Conservation (phyloP, 2,888 invertebrate species). For the Meghimatium bilineatum region DNA sequence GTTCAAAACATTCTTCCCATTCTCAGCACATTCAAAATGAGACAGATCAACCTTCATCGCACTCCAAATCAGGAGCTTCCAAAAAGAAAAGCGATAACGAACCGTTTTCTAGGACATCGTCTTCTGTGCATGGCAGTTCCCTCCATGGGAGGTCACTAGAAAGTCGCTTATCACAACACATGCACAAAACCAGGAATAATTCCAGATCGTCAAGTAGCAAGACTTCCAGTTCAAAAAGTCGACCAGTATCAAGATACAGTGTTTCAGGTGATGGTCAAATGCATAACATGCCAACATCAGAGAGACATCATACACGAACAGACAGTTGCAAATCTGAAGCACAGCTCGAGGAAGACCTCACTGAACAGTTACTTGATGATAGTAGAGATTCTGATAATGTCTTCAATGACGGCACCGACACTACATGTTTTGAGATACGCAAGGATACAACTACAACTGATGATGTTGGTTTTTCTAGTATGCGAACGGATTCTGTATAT, state of each 20-base stretch:
- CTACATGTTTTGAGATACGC: conserved; percentile 7
- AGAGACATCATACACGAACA: not conserved
- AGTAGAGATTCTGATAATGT: conserved; percentile 35
- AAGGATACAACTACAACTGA: conserved; percentile 39
- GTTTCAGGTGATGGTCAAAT: conserved; percentile 5
- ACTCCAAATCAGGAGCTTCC: not conserved
- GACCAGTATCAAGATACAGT: not conserved
- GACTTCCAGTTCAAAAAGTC: conserved; percentile 1
- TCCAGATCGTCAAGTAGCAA: conserved; percentile 23
- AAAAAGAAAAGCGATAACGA: not conserved
- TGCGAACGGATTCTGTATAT: conserved; percentile 30
- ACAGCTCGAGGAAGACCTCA: not conserved
- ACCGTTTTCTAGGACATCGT: conserved; percentile 16
- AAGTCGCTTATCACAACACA: conserved; percentile 22
- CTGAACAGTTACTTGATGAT: not conserved
- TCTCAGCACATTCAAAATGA: not conserved
- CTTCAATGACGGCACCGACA: conserved; percentile 9
- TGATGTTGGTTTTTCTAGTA: conserved; percentile 34
- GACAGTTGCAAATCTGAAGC: not conserved
- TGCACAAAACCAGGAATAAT: conserved; percentile 19
- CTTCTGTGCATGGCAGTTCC: conserved; percentile 1
- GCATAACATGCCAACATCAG: not conserved
- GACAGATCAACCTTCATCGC: not conserved
- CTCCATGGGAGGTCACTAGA: not conserved
- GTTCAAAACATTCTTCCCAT: conserved; percentile 6